These are phyloP conservation scores for Phaonia tiefii DNA, from an alignment of 2,888 invertebrate species.

Conservation along the genomic window DNA sequence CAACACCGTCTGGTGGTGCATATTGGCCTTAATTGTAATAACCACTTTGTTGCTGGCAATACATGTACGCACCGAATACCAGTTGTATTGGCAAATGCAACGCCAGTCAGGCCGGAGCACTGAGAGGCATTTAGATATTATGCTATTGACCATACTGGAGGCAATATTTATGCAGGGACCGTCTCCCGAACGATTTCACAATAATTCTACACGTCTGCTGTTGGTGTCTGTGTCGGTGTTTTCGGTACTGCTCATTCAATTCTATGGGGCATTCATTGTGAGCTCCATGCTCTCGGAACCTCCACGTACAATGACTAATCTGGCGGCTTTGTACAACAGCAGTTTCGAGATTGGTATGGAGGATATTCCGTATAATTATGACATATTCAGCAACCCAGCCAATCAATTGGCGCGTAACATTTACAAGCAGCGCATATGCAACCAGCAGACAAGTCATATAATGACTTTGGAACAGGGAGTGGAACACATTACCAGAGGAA, in stretches of 20 bases:
- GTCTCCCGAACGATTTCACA: slow-evolving; percentile 70
- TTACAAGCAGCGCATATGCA: slow-evolving; percentile 73
- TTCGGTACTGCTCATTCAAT: slow-evolving; percentile 77
- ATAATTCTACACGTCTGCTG: slow-evolving; percentile 74
- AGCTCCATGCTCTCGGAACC: slow-evolving; percentile 75
- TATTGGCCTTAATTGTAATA: slow-evolving; percentile 71
- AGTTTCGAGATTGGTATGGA: slow-evolving; percentile 77
- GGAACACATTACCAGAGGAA: slow-evolving; percentile 72
- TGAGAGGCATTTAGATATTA: slow-evolving; percentile 72
- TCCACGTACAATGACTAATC: slow-evolving; percentile 74
- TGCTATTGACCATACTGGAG: slow-evolving; percentile 75
- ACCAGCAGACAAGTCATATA: slow-evolving; percentile 69
- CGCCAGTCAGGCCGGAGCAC: not conserved
- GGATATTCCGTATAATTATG: slow-evolving; percentile 75
- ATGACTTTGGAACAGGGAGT: slow-evolving; percentile 72
- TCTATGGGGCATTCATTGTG: slow-evolving; percentile 78
- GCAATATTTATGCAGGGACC: slow-evolving; percentile 78
- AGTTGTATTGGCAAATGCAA: slow-evolving; percentile 37
- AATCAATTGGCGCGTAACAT: slow-evolving; percentile 72
- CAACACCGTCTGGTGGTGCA: slow-evolving; percentile 75
- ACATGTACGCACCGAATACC: slow-evolving; percentile 72
- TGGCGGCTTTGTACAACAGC: slow-evolving; percentile 74
- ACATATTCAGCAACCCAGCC: slow-evolving; percentile 72
- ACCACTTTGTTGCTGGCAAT: slow-evolving; percentile 71
- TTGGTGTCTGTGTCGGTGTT: slow-evolving; percentile 74